A percentile compares a stretch with the other conserved stretches of the same genome.
phyloP scores from a whole-genome alignment of 1,140 invertebrate species.

The Drosophila simulans region DNA sequence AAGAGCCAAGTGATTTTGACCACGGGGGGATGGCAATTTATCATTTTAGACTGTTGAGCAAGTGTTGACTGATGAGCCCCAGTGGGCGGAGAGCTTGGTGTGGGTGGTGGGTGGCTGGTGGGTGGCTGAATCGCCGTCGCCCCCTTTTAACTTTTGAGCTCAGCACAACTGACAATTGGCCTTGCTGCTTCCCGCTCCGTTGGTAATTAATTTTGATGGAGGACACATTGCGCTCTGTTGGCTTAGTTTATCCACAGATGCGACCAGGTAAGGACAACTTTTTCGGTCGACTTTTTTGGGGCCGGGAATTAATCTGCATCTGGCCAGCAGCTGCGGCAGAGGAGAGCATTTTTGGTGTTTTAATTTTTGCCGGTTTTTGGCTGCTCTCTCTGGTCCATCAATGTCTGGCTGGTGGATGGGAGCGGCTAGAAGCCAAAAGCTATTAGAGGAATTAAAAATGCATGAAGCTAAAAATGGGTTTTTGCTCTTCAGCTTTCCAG shows the following conservation, averaged over 20 bases:
- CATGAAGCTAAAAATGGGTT: slow-evolving; percentile 74
- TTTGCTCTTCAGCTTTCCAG: slow-evolving; percentile 23
- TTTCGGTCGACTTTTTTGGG: slow-evolving; percentile 47
- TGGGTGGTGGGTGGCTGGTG: slow-evolving; percentile 10
- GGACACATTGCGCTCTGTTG: slow-evolving; percentile 78
- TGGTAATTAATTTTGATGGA: slow-evolving; percentile 84
- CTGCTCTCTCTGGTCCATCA: slow-evolving; percentile 66
- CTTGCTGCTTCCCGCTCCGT: slow-evolving; percentile 48
- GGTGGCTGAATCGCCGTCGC: slow-evolving; percentile 42
- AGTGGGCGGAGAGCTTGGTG: neutral
- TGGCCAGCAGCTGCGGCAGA: slow-evolving; percentile 49
- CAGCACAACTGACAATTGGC: slow-evolving; percentile 62
- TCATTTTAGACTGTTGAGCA: slow-evolving; percentile 63
- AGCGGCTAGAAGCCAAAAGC: slow-evolving; percentile 67
- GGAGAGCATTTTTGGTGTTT: slow-evolving; percentile 59
- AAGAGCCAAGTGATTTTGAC: slow-evolving; percentile 14
- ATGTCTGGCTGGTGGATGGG: slow-evolving; percentile 54
- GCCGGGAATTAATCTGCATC: slow-evolving; percentile 64
- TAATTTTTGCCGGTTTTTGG: slow-evolving; percentile 53
- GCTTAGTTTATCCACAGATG: slow-evolving; percentile 52
- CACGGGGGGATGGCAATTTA: slow-evolving; percentile 57
- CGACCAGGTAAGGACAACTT: slow-evolving; percentile 67
- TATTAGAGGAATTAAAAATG: slow-evolving; percentile 83
- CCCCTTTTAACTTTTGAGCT: slow-evolving; percentile 83
- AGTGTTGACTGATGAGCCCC: slow-evolving; percentile 66